Evolutionary conservation across 2,113 vertebrate genomes (phyloP), one percentile per base, ranked within the genome.

Genomic region (Tiliqua scincoides): DNA sequence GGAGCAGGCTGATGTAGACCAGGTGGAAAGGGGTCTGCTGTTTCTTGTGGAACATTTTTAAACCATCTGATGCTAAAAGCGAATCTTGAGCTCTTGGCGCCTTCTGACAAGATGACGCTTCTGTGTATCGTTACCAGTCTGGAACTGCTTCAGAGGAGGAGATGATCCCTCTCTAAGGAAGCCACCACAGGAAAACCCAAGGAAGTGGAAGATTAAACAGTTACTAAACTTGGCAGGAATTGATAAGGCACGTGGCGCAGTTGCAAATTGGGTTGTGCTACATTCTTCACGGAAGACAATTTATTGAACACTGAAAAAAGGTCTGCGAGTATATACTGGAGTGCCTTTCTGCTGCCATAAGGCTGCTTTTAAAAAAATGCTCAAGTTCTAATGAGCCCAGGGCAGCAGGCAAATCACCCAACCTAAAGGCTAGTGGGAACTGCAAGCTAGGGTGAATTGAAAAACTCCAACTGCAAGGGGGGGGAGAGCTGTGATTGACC

Each of bases 61-160:
- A 9, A 72, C 23, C 23, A 27, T 81, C 70, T 21, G 17, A 74
- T 62, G 57, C 30, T 14, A 20, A 72, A 63, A 63, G 20, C 68
- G 30, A 14, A 43, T 74, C 77, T 80, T 20, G n/a, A 14, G n/a
- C n/a, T 81, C 23, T 8, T 54, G 59, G 40, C n/a, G 9, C 25
- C 78, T 86, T 74, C 32, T 81, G 59, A 54, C 40, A 59, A 54
- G 85, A 63, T 35, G 21, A n/a, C 17, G 6, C 40, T 37, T 54
- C 23, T 74, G 8, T 74, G 43, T 81, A 35, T 73, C 68, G 27
- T 74, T 54, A 52, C 40, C n/a, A 81, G 70, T 70, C 73, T 81
- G 40, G 77, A 86, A 81, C 37, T 20, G 62, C 77, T 81, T 65
- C 70, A 86, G 54, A 86, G 70, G 70, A 74, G 25, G 14, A 32